Evolutionary conservation across 2,113 vertebrate genomes (phyloP).

Genomic region (Microcebus murinus): DNA sequence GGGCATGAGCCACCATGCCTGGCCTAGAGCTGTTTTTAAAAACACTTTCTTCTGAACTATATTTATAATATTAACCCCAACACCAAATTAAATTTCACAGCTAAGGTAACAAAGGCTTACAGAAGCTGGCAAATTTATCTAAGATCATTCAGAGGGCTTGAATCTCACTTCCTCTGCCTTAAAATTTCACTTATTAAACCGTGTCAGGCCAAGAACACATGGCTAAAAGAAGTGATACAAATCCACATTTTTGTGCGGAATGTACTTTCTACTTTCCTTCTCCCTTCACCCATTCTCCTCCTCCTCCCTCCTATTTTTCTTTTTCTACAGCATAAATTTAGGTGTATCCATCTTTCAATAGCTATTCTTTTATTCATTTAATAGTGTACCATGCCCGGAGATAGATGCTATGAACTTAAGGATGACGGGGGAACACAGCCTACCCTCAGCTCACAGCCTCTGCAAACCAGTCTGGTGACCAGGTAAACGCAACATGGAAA

Average conservation of each 20-base stretch:
- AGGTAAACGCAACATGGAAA: background rate
- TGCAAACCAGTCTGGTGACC: background rate
- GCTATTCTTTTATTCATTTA: background rate
- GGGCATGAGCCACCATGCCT: no score
- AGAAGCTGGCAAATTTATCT: background rate
- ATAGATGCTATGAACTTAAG: background rate
- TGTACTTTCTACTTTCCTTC: background rate
- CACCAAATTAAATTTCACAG: constrained; percentile 1
- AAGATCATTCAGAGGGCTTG: background rate
- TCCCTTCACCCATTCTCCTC: background rate
- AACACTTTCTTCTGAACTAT: background rate
- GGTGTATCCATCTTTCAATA: background rate
- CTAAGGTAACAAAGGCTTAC: background rate
- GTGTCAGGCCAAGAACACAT: background rate
- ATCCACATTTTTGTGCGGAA: background rate
- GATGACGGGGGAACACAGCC: background rate
- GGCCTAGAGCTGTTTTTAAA: background rate
- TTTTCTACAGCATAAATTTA: background rate
- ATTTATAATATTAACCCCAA: background rate
- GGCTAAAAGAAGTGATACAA: background rate
- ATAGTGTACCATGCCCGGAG: background rate
- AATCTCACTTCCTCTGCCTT: background rate
- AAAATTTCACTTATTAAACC: background rate
- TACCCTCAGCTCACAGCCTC: background rate
- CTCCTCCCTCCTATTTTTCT: background rate